phyloP scores from a whole-genome alignment of 2,797 vertebrate species.

The Phrynocephalus vlangalii region DNA sequence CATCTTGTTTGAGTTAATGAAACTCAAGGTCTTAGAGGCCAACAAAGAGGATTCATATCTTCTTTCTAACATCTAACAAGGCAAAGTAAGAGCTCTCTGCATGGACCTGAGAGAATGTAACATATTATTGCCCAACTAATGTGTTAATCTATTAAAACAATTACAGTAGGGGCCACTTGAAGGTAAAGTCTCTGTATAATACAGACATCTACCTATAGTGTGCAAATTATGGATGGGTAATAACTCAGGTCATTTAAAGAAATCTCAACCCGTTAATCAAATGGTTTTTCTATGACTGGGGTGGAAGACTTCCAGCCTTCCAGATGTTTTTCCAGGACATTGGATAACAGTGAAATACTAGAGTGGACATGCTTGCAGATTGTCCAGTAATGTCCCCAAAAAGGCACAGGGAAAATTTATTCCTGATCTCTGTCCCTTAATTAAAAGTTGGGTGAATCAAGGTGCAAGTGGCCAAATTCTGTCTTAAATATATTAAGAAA shows the following conservation, averaged over 20 bases:
- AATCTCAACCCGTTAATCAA: neutral
- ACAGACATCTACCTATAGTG: neutral
- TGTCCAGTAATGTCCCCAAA: no score
- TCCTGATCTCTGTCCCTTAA: no score
- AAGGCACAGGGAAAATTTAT: no score
- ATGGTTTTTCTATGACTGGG: neutral
- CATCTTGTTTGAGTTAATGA: slow-evolving; percentile 34
- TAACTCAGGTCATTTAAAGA: neutral
- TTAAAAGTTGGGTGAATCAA: no score
- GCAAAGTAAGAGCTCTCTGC: neutral
- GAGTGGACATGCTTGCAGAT: no score
- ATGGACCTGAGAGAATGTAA: slow-evolving; percentile 14
- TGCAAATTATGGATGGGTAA: neutral
- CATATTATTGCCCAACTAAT: neutral
- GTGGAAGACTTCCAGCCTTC: neutral
- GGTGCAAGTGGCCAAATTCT: no score
- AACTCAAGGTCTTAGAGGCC: slow-evolving; percentile 22
- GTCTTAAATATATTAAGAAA: no score
- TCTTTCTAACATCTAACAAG: slow-evolving; percentile 13
- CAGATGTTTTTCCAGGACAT: neutral
- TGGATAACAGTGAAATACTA: no score
- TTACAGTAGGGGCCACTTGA: neutral
- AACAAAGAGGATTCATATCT: neutral
- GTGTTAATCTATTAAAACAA: slow-evolving; percentile 16
- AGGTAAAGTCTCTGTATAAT: neutral